These are phyloP conservation scores for Sylvilagus floridanus DNA, from an alignment of 2,797 vertebrate species.

Conservation along the genomic window DNA sequence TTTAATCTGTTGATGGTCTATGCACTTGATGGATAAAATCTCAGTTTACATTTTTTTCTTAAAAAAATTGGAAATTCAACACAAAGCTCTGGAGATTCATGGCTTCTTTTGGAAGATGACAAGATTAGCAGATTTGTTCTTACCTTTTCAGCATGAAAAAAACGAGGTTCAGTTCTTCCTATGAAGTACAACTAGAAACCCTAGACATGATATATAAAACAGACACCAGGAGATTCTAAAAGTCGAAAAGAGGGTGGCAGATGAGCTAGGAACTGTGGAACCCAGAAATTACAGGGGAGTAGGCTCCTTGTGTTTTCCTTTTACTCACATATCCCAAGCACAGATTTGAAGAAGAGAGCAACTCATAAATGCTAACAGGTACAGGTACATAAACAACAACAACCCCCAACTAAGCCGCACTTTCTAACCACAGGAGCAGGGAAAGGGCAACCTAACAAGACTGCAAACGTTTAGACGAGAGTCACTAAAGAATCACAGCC, in stretches of 20 bases:
- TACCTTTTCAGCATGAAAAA: slow-evolving; percentile 12
- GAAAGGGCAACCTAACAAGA: background rate
- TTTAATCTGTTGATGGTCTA: background rate
- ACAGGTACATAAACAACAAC: background rate
- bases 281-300: background rate
- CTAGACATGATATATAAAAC: background rate
- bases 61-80: slow-evolving; percentile 8
- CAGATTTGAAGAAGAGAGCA: background rate
- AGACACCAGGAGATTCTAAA: background rate
- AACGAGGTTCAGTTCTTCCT: background rate
- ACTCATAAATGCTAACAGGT: background rate
- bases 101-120: slow-evolving; percentile 13
- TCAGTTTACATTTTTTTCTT: background rate
- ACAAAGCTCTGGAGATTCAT: slow-evolving; percentile 10
- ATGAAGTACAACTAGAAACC: background rate
- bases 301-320: background rate
- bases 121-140: background rate
- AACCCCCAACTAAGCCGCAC: background rate
- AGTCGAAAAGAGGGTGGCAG: background rate
- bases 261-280: background rate
- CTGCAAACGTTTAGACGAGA: background rate
- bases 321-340: background rate
- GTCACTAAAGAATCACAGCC: background rate
- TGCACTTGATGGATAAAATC: background rate
- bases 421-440: background rate